Evolutionary conservation across 2,797 vertebrate species (phyloP).

Genomic region (Acomys russatus): DNA sequence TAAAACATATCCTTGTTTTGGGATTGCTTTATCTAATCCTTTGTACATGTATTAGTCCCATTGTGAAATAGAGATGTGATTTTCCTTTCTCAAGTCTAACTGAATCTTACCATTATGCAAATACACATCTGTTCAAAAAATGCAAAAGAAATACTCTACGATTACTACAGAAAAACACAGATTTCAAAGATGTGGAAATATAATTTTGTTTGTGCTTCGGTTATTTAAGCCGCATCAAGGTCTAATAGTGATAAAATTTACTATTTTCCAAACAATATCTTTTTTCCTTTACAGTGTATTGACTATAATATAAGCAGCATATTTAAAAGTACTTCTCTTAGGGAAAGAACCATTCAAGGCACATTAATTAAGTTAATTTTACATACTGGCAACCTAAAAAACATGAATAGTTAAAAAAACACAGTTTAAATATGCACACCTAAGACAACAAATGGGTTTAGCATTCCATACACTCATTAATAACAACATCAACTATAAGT

Average conservation of each 20-base stretch:
- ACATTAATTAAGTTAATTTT: constrained; percentile 47
- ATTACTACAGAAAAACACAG: constrained; percentile 81
- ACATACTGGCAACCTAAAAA: constrained; percentile 34
- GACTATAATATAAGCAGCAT: not conserved
- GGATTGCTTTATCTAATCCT: constrained; percentile 85
- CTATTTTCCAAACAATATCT: constrained; percentile 49
- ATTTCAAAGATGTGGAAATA: constrained; percentile 80
- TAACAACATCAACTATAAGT: not conserved
- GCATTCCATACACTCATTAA: not conserved
- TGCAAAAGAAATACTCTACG: constrained; percentile 80
- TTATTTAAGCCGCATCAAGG: constrained; percentile 74
- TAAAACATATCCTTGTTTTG: constrained; percentile 86
- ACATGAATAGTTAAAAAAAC: constrained; percentile 29
- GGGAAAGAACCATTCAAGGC: not conserved
- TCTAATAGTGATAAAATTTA: constrained; percentile 74
- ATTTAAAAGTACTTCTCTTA: constrained; percentile 58
- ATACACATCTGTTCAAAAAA: constrained; percentile 88
- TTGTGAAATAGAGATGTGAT: constrained; percentile 85
- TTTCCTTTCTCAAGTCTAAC: constrained; percentile 86
- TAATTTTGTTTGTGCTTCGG: constrained; percentile 84
- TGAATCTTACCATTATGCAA: constrained; percentile 88
- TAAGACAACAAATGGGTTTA: not conserved
- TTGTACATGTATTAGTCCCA: constrained; percentile 84
- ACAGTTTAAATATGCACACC: not conserved
- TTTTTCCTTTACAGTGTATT: constrained; percentile 27